Evolutionary conservation across 2,113 vertebrate species (phyloP).

Genomic region (Pomatorhinus ruficollis): DNA sequence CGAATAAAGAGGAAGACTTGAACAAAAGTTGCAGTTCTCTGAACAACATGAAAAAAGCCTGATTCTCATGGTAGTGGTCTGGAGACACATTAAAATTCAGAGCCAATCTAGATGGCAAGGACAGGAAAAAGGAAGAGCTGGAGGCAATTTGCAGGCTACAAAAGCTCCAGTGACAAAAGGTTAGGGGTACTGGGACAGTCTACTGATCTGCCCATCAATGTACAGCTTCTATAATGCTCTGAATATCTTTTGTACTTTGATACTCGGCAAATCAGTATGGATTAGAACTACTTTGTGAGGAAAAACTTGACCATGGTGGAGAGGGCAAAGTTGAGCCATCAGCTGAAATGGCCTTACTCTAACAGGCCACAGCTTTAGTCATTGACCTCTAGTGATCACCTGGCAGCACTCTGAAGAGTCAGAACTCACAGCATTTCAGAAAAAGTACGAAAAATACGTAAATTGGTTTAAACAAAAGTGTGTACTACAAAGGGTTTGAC

Average conservation of each 20-base stretch:
- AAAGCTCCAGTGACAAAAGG: not conserved
- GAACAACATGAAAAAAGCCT: not conserved
- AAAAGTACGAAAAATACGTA: not conserved
- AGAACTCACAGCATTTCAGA: not conserved
- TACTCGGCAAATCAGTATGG: not conserved
- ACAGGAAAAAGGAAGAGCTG: not conserved
- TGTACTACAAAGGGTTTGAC: not conserved
- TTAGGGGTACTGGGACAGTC: not conserved
- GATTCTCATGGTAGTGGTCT: not conserved
- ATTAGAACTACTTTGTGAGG: not conserved
- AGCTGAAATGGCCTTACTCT: not conserved
- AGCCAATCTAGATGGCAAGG: not conserved
- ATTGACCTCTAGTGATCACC: not conserved
- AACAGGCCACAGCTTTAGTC: not conserved
- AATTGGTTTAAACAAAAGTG: not conserved
- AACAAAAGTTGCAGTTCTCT: not conserved
- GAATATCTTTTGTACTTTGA: not conserved
- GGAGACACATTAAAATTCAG: not conserved
- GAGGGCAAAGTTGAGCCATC: not conserved
- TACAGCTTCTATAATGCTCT: conserved; percentile 6
- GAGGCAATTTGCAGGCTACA: not conserved
- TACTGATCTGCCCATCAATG: not conserved
- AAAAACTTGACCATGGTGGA: not conserved
- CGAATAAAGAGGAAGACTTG: not conserved
- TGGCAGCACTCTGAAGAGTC: not conserved